Evolutionary conservation across 2,888 invertebrate genomes (phyloP), one percentile per base, ranked within the genome.

Genomic region (Frankliniella fusca): DNA sequence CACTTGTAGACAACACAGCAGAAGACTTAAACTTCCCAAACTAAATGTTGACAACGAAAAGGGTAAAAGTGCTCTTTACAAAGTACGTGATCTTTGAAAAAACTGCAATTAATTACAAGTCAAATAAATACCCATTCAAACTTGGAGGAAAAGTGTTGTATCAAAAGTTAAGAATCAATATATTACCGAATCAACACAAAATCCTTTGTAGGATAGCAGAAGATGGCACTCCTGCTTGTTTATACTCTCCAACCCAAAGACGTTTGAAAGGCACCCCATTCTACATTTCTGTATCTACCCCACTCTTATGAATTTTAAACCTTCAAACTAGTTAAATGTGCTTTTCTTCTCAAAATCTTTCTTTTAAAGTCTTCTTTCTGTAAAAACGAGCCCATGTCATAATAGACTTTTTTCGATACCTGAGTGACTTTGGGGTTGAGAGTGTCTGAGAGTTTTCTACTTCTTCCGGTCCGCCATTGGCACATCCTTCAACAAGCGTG

Each of bases 401-500:
- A 50, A 50, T 11, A 9, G 50, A 50, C 50, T 11, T 11, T 12
- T 54, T 54, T 54, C 1, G 54, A 3, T 2, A n/a, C 70, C 70
- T 38, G 38, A 38, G 23, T 23, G 70, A 23, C 70, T 70, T 70
- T 70, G 70, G 70, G 70, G 23, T 70, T 10, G 70, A 70, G 70
- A 23, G 23, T 70, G 11, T 18, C 9, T 2, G 3, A 23, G 70
- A 70, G 23, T n/a, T 0, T 23, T n/a, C 23, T n/a, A 23, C 23
- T 8, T 23, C 70, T 70, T 70, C 70, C 70, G 23, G 70, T 70
- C 70, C 23, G 70, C 70, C 70, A 70, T 70, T 1, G 23, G 23
- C 70, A 70, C 23, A 70, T 70, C 70, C 70, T 70, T 70, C 70
- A 70, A 70, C 70, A 70, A 23, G 70, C 70, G 70, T 70, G 70